Evolutionary conservation across 2,797 vertebrate genomes (phyloP).

Genomic region (Amblyopsis hoosieri): DNA sequence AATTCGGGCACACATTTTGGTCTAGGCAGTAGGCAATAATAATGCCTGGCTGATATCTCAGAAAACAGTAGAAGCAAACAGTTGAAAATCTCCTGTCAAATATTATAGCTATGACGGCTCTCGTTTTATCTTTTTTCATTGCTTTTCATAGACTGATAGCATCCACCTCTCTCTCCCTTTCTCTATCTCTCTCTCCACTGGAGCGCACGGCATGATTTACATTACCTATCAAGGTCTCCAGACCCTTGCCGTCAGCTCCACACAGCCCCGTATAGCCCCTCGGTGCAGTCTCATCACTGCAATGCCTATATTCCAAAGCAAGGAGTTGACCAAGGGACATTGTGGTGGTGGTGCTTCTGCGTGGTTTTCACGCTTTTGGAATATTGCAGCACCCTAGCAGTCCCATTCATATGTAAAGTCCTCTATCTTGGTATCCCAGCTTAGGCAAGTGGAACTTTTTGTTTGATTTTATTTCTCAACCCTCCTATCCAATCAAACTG

Average conservation of each 20-base stretch:
- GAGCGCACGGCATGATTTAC: conserved; percentile 61
- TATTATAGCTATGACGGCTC: conserved; percentile 50
- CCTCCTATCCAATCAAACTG: conserved; percentile 36
- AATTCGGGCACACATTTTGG: conserved; percentile 1
- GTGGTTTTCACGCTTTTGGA: conserved; percentile 56
- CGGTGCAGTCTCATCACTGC: conserved; percentile 38
- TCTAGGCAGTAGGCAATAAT: conserved; percentile 41
- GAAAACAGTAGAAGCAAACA: conserved; percentile 25
- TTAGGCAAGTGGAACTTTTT: conserved; percentile 60
- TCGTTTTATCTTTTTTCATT: conserved; percentile 66
- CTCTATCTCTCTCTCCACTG: conserved; percentile 24
- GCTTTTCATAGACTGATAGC: conserved; percentile 66
- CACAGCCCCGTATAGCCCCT: conserved; percentile 33
- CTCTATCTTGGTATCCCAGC: conserved; percentile 32
- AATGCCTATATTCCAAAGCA: conserved; percentile 31
- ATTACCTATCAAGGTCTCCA: conserved; percentile 64
- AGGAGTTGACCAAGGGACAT: background rate
- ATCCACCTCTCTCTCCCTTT: conserved; percentile 23
- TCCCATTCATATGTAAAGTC: conserved; percentile 67
- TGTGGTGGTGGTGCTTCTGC: conserved; percentile 41
- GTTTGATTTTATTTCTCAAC: conserved; percentile 20
- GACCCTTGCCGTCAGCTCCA: conserved; percentile 49
- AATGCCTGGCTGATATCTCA: conserved; percentile 44
- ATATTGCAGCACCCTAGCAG: conserved; percentile 50
- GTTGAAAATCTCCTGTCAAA: conserved; percentile 55